Conservation (phyloP, 2,113 vertebrate genomes). For the Plecturocebus donacophilus region DNA sequence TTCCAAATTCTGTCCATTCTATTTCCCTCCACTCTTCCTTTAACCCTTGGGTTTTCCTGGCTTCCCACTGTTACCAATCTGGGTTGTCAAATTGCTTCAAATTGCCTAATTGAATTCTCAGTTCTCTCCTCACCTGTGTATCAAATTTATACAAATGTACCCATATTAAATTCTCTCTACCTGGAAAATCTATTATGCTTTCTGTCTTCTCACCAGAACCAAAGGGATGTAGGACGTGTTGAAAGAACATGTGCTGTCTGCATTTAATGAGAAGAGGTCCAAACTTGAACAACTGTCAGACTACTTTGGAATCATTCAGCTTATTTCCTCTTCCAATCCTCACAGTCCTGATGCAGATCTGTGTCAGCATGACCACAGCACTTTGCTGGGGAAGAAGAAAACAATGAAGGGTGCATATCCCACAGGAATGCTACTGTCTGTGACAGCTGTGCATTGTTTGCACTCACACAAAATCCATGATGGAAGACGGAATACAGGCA, state of each 20-base stretch:
- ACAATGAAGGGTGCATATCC: fast-evolving
- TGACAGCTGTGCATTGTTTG: too few relatives aligned
- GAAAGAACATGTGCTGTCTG: neutral
- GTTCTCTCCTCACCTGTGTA: neutral
- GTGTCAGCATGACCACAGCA: neutral
- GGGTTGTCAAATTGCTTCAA: neutral
- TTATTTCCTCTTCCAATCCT: fast-evolving
- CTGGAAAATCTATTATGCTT: neutral
- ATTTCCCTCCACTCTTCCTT: neutral
- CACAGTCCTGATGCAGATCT: neutral
- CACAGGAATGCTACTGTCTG: fast-evolving
- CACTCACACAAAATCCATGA: neutral
- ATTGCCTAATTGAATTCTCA: neutral
- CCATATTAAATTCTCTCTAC: neutral
- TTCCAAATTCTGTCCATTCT: neutral
- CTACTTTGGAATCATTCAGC: neutral
- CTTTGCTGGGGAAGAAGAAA: neutral
- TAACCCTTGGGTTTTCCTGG: neutral
- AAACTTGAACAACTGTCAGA: neutral
- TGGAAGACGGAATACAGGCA: neutral
- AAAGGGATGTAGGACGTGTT: neutral
- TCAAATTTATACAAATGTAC: neutral
- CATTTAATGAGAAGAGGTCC: neutral
- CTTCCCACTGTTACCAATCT: neutral
- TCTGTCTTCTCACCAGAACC: neutral